Base-by-base conservation (phyloP, 2,888 invertebrate species). In the Euplagia quadripunctaria region DNA sequence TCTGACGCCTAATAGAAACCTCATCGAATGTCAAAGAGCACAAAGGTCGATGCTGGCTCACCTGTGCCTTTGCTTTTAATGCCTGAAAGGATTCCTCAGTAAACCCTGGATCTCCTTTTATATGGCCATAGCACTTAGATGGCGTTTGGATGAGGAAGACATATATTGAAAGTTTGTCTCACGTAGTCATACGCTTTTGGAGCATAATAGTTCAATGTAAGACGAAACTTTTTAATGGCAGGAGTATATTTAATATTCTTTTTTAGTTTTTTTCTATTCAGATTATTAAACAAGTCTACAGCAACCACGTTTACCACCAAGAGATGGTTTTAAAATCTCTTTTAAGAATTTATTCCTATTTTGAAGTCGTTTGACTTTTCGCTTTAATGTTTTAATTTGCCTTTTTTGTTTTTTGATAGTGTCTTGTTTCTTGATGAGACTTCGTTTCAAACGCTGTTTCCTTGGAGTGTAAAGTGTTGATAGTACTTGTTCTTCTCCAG, bases 151-250 rank as follows among this genome's bases (percentile, higher is more conserved):
- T 78, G 78, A 6, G 79, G 74, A 43, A 79, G 66, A 61, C 77
- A 78, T 41, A 68, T 77, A 31, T 79, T 68, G 61, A 77, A 79
- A 11, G 78, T 69, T 69, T 65, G 17, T 61, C 80, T 77, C 12
- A 81, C 71, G 61, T 78, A 81, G 16, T 76, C 42, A 55, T 76
- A 78, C 1, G 73, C 74, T 67, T 71, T 76, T 70, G 76, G 77
- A 41, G 73, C 72, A 52, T 73, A 73, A 71, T 69, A 76, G 20
- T 78, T 76, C 3, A 70, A 49, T 12, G 64, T 70, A 8, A 79
- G 64, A 41, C 71, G 65, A 67, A 72, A 67, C 20, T 74, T 75
- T 76, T 73, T 73, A 14, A 75, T 69, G 49, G 70, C 46, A 4
- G 46, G 71, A 42, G 64, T 11, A 20, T 46, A 69, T 31, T 31